Evolutionary conservation across 2,888 invertebrate genomes (phyloP), one percentile per base, ranked within the genome.

Genomic region (Desoria tigrina): DNA sequence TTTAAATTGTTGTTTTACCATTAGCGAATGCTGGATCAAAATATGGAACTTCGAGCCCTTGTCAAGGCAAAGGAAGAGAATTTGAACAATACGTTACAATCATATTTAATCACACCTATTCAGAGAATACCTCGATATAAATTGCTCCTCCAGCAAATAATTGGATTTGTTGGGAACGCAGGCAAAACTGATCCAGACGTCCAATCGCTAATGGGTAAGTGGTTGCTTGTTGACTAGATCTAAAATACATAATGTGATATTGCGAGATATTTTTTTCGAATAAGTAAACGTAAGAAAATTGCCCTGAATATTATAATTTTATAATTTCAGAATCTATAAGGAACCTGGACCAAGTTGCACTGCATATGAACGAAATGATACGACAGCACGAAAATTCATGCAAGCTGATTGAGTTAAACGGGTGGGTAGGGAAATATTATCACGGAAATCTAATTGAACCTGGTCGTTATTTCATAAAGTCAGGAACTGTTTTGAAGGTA

Each of bases 111-210:
- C 72, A 86, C 87, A 2, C 90, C 90, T 16, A 88, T 91, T 74
- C 90, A 91, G 79, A 82, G 90, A 76, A 84, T 91, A 58, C 90
- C 90, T 1, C 84, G 90, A 56, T 90, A 90, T 78, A 86, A 87
- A 77, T 81, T 90, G 50, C 80, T 90, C 16, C 79, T 90, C 57
- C 85, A 86, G 77, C 88, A 90, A 78, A 84, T 90, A 11, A 72
- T 72, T 16, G 70, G 72, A 26, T 72, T 66, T 24, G 68, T 62
- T 32, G 65, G 72, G 32, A 58, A 59, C n/a, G 62, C 63, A 16
- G 42, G 66, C 14, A 65, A 65, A 39, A 62, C 68, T 23, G 70
- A 70, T 55, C 57, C 67, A 1, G 67, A 67, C 26, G 63, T 65
- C 18, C 67, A 65, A 61, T 67, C 67, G 21, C 57, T 74, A 42